Evolutionary conservation across 2,888 invertebrate genomes (phyloP).

Genomic region (Mystacides longicornis): DNA sequence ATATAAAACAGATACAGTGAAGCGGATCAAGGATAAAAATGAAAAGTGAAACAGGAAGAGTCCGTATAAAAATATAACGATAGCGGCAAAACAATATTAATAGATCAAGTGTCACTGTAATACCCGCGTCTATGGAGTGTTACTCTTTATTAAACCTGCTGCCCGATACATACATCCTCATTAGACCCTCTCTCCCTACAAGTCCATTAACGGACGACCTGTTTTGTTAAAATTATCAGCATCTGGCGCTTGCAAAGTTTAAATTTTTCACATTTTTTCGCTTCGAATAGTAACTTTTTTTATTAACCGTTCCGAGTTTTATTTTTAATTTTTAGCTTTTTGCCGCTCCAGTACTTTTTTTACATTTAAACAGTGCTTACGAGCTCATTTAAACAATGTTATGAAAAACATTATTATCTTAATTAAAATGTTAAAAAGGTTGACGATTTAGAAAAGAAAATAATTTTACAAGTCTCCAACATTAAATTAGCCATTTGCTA

Average conservation of each 20-base stretch:
- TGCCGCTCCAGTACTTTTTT: background rate
- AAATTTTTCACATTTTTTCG: slow-evolving; percentile 16
- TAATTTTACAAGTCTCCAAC: too few species aligned
- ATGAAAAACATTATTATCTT: slow-evolving; percentile 1
- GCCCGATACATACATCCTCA: background rate
- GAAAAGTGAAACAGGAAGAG: too few species aligned
- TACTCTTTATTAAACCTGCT: background rate
- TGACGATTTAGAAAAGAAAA: too few species aligned
- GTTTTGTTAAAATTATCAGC: slow-evolving; percentile 20
- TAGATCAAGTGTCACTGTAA: background rate
- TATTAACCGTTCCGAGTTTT: background rate
- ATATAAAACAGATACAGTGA: too few species aligned
- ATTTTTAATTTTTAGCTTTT: background rate
- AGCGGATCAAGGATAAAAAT: too few species aligned
- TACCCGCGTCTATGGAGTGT: background rate
- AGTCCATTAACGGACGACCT: slow-evolving; percentile 17
- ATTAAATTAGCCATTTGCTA: too few species aligned
- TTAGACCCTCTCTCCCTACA: slow-evolving; percentile 5
- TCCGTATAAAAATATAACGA: background rate
- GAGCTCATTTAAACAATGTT: background rate
- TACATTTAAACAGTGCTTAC: background rate
- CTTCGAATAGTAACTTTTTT: background rate
- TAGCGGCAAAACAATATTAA: too few species aligned
- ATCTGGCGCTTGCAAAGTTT: slow-evolving; percentile 15
- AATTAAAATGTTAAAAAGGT: too few species aligned